Evolutionary conservation across 2,797 vertebrate species (phyloP), one percentile per base, ranked within the genome.

Genomic region (Champsocephalus gunnari): DNA sequence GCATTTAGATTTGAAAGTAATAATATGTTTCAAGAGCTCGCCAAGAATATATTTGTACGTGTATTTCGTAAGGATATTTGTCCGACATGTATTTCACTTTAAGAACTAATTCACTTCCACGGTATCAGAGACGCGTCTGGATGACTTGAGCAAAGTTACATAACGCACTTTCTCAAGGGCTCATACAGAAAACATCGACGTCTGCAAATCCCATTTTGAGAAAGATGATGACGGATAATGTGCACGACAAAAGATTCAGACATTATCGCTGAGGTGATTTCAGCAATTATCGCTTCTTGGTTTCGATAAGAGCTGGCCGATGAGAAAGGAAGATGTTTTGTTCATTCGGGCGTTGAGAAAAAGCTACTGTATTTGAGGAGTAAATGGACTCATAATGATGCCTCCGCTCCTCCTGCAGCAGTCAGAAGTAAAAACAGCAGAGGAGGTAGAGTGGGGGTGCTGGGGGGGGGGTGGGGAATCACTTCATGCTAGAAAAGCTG

Each of bases 341-440:
- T 54, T 73, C 38, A 4, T n/a, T 61, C 21, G 28, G 67, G 68
- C 43, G 43, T 28, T 58, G 43, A 45, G 14, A 28, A 4, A 24
- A 12, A 66, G 71, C 57, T 73, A 6, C 34, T 9, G 34, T 38
- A 73, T 85, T 85, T 79, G 12, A 73, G 78, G 71, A 82, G 47
- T 73, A 80, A 89, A 86, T 73, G 61, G 85, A 54, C 65, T 82
- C 51, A 58, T 90, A 86, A 90, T 88, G 85, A 89, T 60, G 82
- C 51, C 66, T 79, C 75, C 48, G 14, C 59, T 85, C 77, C 59
- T 84, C 76, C 87, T 80, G 79, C 75, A 88, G 86, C 79, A 54
- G 45, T 50, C 68, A 75, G 67, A 64, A 34, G 11, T 7, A 75
- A 82, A 74, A 78, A 73, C 58, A 73, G 68, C 47, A 65, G 74